Evolutionary conservation across 2,113 vertebrate genomes (phyloP), one percentile per base, ranked within the genome.

Genomic region (Psilopogon haemacephalus): DNA sequence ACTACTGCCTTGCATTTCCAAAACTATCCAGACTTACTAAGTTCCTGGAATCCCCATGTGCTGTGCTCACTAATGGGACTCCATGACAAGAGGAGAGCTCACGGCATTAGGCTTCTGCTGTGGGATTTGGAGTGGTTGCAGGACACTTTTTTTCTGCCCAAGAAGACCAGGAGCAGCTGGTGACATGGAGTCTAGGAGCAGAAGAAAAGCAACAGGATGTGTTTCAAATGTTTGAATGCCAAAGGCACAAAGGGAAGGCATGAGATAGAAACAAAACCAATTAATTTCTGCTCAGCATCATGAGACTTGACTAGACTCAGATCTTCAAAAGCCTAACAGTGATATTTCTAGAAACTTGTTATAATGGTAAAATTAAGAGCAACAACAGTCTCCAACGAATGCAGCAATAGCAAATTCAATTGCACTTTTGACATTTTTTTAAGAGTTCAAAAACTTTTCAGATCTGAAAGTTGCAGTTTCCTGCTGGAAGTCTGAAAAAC

Each of bases 381-480:
- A 59, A 15, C 28, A 42, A n/a, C n/a, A n/a, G 1, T 5, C 12
- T 15, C 48, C 15, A 67, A 30, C 1, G 0, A 74, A 63, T 40
- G 56, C n/a, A 92, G 12, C 4, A 30, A 27, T 65, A 88, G 28
- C 20, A 65, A 90, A 75, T 27, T 79, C 30, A 78, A 30, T 68
- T 72, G 19, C 21, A 58, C 33, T 38, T 84, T 10, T 20, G 24
- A n/a, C 9, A 8, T 35, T 73, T 78, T 33, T 35, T 81, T 76
- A 70, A 33, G 11, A 64, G 52, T 70, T 80, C 46, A 46, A 67
- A 88, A 73, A 8, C 12, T 82, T 79, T 78, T 75, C 30, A 21
- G 2, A 44, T 75, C 28, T 74, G 28, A 82, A 84, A 75, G 65
- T 3, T 38, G 24, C 21, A 10, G 30, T 75, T 92, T 74, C 42